Evolutionary conservation across 2,888 invertebrate species (phyloP).

Genomic region (Parthenolecanium corni): DNA sequence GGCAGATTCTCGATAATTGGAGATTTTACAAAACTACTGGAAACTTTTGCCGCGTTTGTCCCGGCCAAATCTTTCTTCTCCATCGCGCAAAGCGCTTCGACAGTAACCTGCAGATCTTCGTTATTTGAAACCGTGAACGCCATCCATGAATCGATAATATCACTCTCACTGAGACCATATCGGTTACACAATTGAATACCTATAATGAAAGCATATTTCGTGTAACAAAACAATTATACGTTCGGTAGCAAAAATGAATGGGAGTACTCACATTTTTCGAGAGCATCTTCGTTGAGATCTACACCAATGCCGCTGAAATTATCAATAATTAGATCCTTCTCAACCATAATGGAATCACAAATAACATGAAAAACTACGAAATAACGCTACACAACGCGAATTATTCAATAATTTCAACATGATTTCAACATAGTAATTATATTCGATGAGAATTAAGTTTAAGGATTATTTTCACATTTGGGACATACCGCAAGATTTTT

Average conservation of each 20-base stretch:
- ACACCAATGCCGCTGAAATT: neutral
- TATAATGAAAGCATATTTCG: slow-evolving; percentile 35
- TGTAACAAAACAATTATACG: neutral
- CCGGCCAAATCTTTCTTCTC: slow-evolving; percentile 1
- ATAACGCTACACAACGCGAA: too few relatives aligned
- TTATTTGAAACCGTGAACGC: slow-evolving; percentile 43
- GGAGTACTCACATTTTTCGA: slow-evolving; percentile 14
- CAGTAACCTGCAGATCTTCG: neutral
- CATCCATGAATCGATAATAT: slow-evolving; percentile 64
- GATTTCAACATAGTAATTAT: too few relatives aligned
- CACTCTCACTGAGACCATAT: slow-evolving; percentile 51
- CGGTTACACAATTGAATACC: slow-evolving; percentile 52
- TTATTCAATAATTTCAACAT: too few relatives aligned
- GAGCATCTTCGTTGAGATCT: slow-evolving; percentile 8
- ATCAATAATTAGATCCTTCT: neutral
- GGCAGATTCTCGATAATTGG: neutral
- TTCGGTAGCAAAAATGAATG: neutral
- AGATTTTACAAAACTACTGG: neutral
- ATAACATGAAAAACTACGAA: too few relatives aligned
- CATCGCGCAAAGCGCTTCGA: neutral
- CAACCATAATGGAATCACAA: too few relatives aligned
- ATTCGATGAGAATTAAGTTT: too few relatives aligned
- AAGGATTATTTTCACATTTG: too few relatives aligned
- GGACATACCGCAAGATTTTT: too few relatives aligned
- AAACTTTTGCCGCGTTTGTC: neutral